A percentile compares a stretch with the other conserved stretches of the same genome.
Evolutionary conservation across 2,888 invertebrate species (phyloP).

Genomic region (Iphiclides podalirius): DNA sequence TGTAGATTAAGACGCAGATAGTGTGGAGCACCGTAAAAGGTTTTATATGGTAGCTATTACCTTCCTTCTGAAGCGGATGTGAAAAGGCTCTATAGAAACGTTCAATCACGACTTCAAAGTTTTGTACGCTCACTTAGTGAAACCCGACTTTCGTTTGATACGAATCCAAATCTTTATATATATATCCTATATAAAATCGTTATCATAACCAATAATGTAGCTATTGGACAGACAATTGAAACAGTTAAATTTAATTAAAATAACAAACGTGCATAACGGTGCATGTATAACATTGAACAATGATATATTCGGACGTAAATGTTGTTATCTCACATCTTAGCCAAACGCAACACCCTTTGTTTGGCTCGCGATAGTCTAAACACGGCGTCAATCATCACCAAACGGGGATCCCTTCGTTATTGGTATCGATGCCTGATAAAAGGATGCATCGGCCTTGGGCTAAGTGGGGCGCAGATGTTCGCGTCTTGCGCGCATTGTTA

Average conservation of each 20-base stretch:
- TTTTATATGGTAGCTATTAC: constrained; percentile 36
- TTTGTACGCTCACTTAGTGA: too few relatives aligned
- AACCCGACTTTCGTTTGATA: neutral
- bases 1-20: constrained; percentile 35
- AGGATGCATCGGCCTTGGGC: constrained; percentile 57
- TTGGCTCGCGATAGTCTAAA: constrained; percentile 40
- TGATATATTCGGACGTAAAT: constrained; percentile 4
- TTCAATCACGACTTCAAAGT: constrained; percentile 13
- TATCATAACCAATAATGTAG: too few relatives aligned
- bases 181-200: too few relatives aligned
- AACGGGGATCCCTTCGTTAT: too few relatives aligned
- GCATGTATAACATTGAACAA: neutral
- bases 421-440: constrained; percentile 51
- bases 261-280: too few relatives aligned
- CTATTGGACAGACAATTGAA: too few relatives aligned
- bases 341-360: constrained; percentile 30
- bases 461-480: constrained; percentile 66
- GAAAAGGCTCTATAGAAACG: constrained; percentile 1
- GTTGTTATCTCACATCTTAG: constrained; percentile 16
- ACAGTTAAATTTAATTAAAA: too few relatives aligned
- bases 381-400: constrained; percentile 43
- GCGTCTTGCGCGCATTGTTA: constrained; percentile 26
- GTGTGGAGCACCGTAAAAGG: constrained; percentile 46
- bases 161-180: too few relatives aligned
- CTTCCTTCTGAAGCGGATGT: constrained; percentile 11